Percentiles rank a stretch among this genome's conserved stretches.
Evolutionary conservation across 2,888 invertebrate species (phyloP).

Genomic region (Hemistola chrysoprasaria): DNA sequence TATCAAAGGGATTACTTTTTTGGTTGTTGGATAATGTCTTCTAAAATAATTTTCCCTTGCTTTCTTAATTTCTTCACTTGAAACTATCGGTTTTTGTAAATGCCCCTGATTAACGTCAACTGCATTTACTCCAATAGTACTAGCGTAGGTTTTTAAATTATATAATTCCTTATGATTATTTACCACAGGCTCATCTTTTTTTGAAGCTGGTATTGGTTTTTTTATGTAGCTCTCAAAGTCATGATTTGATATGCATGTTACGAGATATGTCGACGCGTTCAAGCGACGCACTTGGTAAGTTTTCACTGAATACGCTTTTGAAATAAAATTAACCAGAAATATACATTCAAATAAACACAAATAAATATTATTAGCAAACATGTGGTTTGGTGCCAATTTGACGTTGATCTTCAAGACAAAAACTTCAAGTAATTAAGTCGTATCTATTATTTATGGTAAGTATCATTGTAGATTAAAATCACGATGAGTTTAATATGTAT

Average conservation of each 20-base stretch:
- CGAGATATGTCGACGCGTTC: constrained; percentile 60
- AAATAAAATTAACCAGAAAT: constrained; percentile 41
- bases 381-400: not conserved
- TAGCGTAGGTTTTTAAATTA: not conserved
- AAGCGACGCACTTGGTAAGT: constrained; percentile 64
- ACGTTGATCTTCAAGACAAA: too few relatives aligned
- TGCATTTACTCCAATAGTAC: constrained; percentile 21
- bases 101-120: constrained; percentile 39
- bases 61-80: constrained; percentile 49
- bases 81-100: constrained; percentile 36
- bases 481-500: too few relatives aligned
- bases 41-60: constrained; percentile 62
- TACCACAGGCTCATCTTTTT: constrained; percentile 18
- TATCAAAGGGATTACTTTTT: constrained; percentile 28
- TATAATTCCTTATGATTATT: constrained; percentile 14
- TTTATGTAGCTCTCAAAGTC: constrained; percentile 28
- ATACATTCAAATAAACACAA: constrained; percentile 48
- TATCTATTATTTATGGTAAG: too few relatives aligned
- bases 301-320: constrained; percentile 46
- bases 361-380: constrained; percentile 35
- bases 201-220: constrained; percentile 17
- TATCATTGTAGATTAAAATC: too few relatives aligned
- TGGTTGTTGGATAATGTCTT: constrained; percentile 42
- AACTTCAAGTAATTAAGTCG: too few relatives aligned
- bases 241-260: constrained; percentile 53